phyloP scores from a whole-genome alignment of 2,888 invertebrate genomes.

The Drosophila peninsularis region DNA sequence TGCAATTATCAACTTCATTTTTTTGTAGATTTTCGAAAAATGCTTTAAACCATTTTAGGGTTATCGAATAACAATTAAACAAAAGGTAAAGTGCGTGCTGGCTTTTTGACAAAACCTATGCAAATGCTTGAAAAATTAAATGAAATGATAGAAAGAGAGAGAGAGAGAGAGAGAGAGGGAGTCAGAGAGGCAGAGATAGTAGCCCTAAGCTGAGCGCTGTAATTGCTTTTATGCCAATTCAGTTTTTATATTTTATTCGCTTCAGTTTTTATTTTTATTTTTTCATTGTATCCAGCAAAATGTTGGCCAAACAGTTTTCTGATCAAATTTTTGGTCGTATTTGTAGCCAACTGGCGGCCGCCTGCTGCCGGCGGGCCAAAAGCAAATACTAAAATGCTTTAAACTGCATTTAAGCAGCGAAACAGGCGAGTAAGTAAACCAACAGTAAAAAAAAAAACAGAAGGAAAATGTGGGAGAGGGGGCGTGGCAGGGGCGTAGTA shows the following conservation, averaged over 20 bases:
- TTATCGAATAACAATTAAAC: neutral
- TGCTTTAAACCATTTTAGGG: neutral
- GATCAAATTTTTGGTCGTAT: conserved; percentile 3
- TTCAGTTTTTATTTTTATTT: neutral
- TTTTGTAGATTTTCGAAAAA: neutral
- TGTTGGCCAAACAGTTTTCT: conserved; percentile 31
- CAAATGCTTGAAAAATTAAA: conserved; percentile 11
- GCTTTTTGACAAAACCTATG: neutral
- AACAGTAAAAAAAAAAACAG: neutral
- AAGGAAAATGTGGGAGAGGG: conserved; percentile 13
- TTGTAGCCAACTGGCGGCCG: neutral
- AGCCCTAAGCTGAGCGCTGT: neutral
- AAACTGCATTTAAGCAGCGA: conserved; percentile 37
- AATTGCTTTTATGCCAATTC: conserved; percentile 7
- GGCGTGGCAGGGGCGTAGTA: neutral
- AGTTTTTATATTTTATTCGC: neutral
- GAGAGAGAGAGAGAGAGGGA: neutral
- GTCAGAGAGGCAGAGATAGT: neutral
- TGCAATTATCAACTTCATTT: neutral
- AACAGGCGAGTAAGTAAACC: conserved; percentile 59
- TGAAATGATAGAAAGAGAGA: neutral
- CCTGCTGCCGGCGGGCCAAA: neutral
- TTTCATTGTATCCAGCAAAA: neutral
- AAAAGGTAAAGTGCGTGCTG: neutral
- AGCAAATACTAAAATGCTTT: conserved; percentile 32